Percentiles rank a stretch among this genome's conserved stretches.
These are phyloP conservation scores for crab-eating macaque (Macaca fascicularis) DNA, from an alignment of 2,113 vertebrate genomes.

Conservation along the genomic window T2T-MFA8v1.1 NC_088376.1:130359501-130360000, in stretches of 20 bases:
- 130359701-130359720: neutral
- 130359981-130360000: conserved; percentile 1
- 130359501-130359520: neutral
- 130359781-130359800: neutral
- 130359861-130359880: neutral
- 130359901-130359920: neutral
- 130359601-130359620: neutral
- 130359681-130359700: neutral
- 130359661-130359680: neutral
- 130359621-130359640: neutral
- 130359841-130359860: neutral
- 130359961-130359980: neutral
- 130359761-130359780: neutral
- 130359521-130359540: neutral
- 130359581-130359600: neutral
- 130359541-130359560: neutral
- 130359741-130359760: neutral
- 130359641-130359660: neutral
- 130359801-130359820: neutral
- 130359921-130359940: neutral
- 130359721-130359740: neutral
- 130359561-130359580: neutral
- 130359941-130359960: neutral
- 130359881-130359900: neutral
- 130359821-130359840: neutral